Conservation (phyloP, 2,113 vertebrate species). For the mouse (Mus musculus) region DNA sequence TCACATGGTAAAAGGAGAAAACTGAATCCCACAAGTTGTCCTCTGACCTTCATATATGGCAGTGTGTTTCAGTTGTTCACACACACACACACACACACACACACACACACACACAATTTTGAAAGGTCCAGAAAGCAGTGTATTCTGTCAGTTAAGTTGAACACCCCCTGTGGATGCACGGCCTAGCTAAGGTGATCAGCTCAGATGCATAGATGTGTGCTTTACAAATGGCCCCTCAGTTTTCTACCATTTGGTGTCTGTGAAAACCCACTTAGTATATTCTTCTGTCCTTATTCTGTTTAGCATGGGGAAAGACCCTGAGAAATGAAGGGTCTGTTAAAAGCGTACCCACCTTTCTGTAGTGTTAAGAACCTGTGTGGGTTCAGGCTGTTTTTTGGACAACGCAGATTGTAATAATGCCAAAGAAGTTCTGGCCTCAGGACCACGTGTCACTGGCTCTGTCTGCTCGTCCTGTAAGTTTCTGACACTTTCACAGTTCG, state of each 20-base stretch:
- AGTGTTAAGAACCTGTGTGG: rapidly evolving
- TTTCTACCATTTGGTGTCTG: neutral
- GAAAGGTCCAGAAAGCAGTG: neutral
- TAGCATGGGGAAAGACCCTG: neutral
- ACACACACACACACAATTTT: neutral
- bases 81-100: neutral
- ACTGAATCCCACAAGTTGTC: neutral
- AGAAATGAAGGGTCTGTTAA: neutral
- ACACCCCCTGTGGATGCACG: rapidly evolving
- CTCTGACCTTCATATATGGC: neutral
- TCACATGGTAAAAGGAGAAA: neutral
- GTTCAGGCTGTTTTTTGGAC: neutral
- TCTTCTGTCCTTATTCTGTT: neutral
- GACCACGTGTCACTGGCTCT: neutral
- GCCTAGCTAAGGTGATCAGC: rapidly evolving
- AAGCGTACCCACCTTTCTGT: neutral
- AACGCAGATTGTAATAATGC: neutral
- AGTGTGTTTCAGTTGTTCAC: neutral
- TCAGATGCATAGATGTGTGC: rapidly evolving
- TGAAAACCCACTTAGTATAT: neutral
- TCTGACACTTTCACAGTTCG: neutral
- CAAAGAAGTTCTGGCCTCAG: neutral
- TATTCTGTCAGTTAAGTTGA: rapidly evolving
- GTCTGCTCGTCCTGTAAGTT: neutral
- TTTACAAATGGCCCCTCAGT: neutral